phyloP scores from a whole-genome alignment of 2,888 invertebrate species.

The Drosophila lacicola region DNA sequence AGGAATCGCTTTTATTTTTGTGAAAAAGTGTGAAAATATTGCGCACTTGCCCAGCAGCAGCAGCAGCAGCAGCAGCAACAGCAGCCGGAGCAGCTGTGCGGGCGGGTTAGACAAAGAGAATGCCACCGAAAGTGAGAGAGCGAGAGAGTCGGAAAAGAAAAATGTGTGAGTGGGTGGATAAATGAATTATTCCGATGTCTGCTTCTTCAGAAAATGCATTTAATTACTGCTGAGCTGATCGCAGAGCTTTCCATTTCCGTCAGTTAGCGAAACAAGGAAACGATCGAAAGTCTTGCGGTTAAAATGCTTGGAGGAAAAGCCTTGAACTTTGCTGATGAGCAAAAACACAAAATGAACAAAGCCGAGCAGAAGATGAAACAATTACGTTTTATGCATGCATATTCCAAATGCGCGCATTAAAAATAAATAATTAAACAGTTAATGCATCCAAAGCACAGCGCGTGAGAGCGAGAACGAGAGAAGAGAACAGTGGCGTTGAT shows the following conservation, averaged over 20 bases:
- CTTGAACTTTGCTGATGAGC: constrained; percentile 61
- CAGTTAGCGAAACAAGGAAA: constrained; percentile 69
- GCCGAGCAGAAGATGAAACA: constrained; percentile 45
- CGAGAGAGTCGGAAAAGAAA: constrained; percentile 6
- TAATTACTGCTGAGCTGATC: constrained; percentile 38
- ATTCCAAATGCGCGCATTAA: constrained; percentile 32
- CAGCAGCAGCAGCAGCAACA: constrained; percentile 23
- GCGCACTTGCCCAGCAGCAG: constrained; percentile 70
- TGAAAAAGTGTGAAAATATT: constrained; percentile 81
- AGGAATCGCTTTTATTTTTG: constrained; percentile 79
- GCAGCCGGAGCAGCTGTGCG: constrained; percentile 27
- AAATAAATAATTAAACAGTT: constrained; percentile 44
- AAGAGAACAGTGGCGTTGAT: constrained; percentile 9
- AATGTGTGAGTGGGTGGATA: constrained; percentile 50
- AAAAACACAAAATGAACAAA: constrained; percentile 35
- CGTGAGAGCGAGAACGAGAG: neutral
- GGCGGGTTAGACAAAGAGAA: constrained; percentile 36
- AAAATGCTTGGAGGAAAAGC: constrained; percentile 60
- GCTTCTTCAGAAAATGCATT: constrained; percentile 55
- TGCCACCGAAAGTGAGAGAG: constrained; percentile 10
- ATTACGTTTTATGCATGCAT: constrained; percentile 50
- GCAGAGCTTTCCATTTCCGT: constrained; percentile 53
- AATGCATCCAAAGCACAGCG: constrained; percentile 33
- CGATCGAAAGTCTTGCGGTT: constrained; percentile 40
- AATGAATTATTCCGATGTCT: constrained; percentile 49